Evolutionary conservation across 2,113 vertebrate genomes (phyloP).

Genomic region (Clupea harengus): DNA sequence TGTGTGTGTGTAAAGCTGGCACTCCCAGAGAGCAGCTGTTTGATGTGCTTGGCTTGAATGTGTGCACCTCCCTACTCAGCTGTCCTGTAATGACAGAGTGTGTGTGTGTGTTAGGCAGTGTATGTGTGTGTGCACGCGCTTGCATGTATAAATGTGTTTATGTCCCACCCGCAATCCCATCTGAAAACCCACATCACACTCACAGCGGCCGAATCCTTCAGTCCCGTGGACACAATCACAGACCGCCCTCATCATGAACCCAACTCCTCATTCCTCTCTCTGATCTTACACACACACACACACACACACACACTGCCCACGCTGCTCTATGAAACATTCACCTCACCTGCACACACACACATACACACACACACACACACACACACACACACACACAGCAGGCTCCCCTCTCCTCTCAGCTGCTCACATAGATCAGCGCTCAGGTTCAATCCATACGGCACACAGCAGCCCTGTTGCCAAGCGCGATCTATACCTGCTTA

Average conservation of each 20-base stretch:
- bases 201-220: too few relatives aligned
- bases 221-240: too few relatives aligned
- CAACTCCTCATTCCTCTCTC: too few relatives aligned
- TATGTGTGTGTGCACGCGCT: background rate
- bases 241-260: too few relatives aligned
- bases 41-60: slow-evolving; percentile 33
- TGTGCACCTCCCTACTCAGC: background rate
- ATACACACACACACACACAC: slow-evolving; percentile 5
- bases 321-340: too few relatives aligned
- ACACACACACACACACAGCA: background rate
- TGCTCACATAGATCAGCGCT: background rate
- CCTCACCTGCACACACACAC: slow-evolving; percentile 12
- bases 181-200: background rate
- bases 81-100: too few relatives aligned
- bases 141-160: background rate
- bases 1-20: slow-evolving; percentile 1
- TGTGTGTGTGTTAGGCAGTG: background rate
- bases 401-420: background rate
- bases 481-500: background rate
- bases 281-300: too few relatives aligned
- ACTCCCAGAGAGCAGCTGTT: slow-evolving; percentile 36
- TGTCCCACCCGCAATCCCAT: slow-evolving; percentile 41
- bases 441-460: background rate
- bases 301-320: too few relatives aligned
- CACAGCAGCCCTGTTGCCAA: background rate